Evolutionary conservation across 2,797 vertebrate genomes (phyloP).

Genomic region (Gambusia yucatana): DNA sequence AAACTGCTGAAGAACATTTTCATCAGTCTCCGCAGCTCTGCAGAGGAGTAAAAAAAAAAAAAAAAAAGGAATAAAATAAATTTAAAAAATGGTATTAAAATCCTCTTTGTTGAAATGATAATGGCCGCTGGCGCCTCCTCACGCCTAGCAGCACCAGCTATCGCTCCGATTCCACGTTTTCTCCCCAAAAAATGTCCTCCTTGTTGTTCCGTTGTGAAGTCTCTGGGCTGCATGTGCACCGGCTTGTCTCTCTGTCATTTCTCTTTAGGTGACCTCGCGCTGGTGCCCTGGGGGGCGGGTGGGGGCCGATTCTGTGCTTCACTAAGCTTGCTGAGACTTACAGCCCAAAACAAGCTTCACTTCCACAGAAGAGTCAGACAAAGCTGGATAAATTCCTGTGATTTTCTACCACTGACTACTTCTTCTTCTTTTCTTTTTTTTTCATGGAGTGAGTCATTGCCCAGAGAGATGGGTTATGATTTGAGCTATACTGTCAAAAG

Average conservation of each 20-base stretch:
- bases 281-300: background rate
- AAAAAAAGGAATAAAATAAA: conserved; percentile 1
- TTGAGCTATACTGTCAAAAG: conserved; percentile 8
- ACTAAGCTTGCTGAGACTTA: conserved; percentile 29
- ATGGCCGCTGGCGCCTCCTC: conserved; percentile 16
- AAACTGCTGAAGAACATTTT: conserved; percentile 27
- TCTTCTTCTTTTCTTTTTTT: background rate
- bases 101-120: conserved; percentile 19
- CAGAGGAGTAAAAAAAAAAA: background rate
- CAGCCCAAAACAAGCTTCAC: conserved; percentile 20
- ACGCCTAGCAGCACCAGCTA: conserved; percentile 6
- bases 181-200: background rate
- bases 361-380: conserved; percentile 25
- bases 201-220: conserved; percentile 22
- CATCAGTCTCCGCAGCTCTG: conserved; percentile 15
- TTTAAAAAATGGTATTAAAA: background rate
- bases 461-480: conserved; percentile 7
- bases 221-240: conserved; percentile 7
- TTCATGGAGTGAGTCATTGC: conserved; percentile 14
- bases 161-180: conserved; percentile 4
- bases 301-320: conserved; percentile 22
- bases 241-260: conserved; percentile 51
- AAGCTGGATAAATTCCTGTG: background rate
- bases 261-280: conserved; percentile 31
- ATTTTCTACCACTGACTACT: conserved; percentile 15